These are phyloP conservation scores for Eristalis arbustorum DNA, from an alignment of 2,888 invertebrate genomes.

Conservation along the genomic window DNA sequence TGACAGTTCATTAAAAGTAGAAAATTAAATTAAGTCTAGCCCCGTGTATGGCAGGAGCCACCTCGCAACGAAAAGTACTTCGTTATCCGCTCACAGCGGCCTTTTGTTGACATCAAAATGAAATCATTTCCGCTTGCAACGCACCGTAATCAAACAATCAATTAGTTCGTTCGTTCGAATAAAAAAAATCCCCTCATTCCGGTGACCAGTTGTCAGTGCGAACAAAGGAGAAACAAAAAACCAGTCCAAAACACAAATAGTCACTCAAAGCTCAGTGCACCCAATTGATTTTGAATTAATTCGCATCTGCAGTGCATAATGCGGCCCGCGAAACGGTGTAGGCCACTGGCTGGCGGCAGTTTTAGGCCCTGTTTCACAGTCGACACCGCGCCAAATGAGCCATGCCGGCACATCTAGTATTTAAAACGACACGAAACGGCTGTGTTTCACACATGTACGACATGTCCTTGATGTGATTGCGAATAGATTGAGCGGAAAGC, in stretches of 20 bases:
- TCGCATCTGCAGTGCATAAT: slow-evolving; percentile 3
- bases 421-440: slow-evolving; percentile 17
- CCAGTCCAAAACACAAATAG: background rate
- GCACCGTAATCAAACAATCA: too few species aligned
- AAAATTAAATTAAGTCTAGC: too few species aligned
- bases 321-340: background rate
- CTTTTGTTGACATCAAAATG: too few species aligned
- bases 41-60: too few species aligned
- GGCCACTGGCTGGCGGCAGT: background rate
- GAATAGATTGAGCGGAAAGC: slow-evolving; percentile 26
- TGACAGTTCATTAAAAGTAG: too few species aligned
- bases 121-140: too few species aligned
- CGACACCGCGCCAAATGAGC: background rate
- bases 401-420: slow-evolving; percentile 6
- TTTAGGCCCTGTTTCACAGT: background rate
- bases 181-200: background rate
- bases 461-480: slow-evolving; percentile 25
- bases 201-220: background rate
- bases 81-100: too few species aligned
- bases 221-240: background rate
- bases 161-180: too few species aligned
- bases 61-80: too few species aligned
- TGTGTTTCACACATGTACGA: slow-evolving; percentile 6
- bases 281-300: slow-evolving; percentile 10
- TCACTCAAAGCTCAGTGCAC: background rate